Evolutionary conservation across 1,140 invertebrate species (phyloP), one percentile per base, ranked within the genome.

Genomic region (Scaptomyza montana): DNA sequence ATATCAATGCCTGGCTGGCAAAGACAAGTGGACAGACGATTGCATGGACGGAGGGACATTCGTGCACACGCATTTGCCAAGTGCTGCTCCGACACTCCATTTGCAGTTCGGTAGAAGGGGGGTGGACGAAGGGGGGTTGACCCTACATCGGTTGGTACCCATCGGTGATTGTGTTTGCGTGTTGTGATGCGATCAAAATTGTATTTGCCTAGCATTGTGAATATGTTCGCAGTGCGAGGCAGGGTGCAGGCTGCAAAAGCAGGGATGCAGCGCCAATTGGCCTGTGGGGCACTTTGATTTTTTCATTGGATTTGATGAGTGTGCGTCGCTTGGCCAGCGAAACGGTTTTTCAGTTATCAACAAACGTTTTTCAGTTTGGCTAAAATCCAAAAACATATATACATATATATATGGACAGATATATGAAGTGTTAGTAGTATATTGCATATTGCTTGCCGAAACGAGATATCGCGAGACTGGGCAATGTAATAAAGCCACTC

Each of bases 161-260:
- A 68, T 60, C 66, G 77, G 82, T 86, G 82, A 86, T 86, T 87
- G 82, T 87, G 82, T 89, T 89, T 87, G 82, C 84, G 82, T 87
- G 82, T 87, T 87, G 82, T 82, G 82, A 86, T 86, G 82, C 78
- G 78, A 87, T 87, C 78, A 86, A 86, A 86, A 86, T 86, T 86
- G 82, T 86, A 86, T 86, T 86, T 86, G 82, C 80, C 73, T 85
- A 80, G 80, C 55, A 84, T 77, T 84, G 80, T 84, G 55, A 41
- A 60, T 72, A 41, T 70, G 77, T 16, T 8, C 8, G 30, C 13
- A 16, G 39, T 28, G 43, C 8, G 19, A 13, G 30, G 30, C 30
- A 33, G 21, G 21, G 2, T 3, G 21, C 28, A 55, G 45, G n/a
- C 3, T 30, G 10, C 55, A 10, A 10, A 0, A n/a, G 28, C 9